Evolutionary conservation across 2,113 vertebrate species (phyloP).

Genomic region (Calidris pugnax): DNA sequence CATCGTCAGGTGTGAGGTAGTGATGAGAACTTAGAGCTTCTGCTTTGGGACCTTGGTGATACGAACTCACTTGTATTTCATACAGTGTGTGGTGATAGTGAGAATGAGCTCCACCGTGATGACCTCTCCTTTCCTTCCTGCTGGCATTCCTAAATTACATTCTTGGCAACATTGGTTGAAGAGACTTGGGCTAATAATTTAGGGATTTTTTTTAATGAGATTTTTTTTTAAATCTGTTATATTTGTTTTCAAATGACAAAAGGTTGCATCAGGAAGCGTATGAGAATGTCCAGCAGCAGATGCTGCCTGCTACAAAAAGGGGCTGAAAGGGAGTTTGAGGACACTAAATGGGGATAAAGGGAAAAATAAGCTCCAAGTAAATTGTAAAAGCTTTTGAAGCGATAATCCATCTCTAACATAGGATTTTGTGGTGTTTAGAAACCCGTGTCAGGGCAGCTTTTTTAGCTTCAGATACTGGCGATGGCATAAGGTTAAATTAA

Average conservation of each 20-base stretch:
- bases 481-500: not conserved
- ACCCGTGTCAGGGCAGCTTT: not conserved
- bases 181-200: not conserved
- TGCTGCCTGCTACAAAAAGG: not conserved
- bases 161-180: not conserved
- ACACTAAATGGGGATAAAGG: not conserved
- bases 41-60: not conserved
- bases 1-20: not conserved
- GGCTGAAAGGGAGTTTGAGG: not conserved
- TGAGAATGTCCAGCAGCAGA: not conserved
- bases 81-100: rapidly evolving
- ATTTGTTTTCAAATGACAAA: not conserved
- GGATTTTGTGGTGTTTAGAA: not conserved
- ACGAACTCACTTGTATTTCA: rapidly evolving
- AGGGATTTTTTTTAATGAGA: not conserved
- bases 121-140: not conserved
- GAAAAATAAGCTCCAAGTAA: not conserved
- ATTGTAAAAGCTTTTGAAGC: constrained; percentile 11
- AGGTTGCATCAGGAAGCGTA: not conserved
- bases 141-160: not conserved
- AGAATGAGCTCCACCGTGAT: rapidly evolving
- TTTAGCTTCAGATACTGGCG: not conserved
- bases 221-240: not conserved
- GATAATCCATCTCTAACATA: not conserved
- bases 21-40: not conserved